Percentiles rank a stretch among this genome's conserved stretches.
phyloP scores from a whole-genome alignment of 2,797 vertebrate genomes.

The Microctenopoma lineatum region DNA sequence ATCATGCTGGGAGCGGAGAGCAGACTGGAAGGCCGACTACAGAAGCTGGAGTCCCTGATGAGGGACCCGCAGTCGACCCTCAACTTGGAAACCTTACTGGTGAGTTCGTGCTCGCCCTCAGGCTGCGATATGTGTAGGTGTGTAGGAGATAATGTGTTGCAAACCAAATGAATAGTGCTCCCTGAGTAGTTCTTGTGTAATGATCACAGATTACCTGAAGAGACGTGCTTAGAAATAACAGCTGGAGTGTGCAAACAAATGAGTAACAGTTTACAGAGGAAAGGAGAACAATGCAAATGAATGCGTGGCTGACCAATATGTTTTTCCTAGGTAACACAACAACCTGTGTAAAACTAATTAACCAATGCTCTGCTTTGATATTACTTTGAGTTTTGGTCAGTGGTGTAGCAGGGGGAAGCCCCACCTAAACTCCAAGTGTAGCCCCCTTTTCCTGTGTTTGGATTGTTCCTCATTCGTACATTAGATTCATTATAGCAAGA shows the following conservation, averaged over 20 bases:
- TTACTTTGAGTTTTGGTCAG: conserved; percentile 17
- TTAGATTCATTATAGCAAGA: too few species aligned
- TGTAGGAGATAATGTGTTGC: not conserved
- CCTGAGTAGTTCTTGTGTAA: conserved; percentile 2
- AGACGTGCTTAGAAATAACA: not conserved
- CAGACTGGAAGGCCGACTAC: conserved; percentile 77
- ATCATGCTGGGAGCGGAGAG: conserved; percentile 81
- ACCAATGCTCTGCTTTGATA: not conserved
- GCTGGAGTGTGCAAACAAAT: not conserved
- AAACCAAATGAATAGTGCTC: not conserved
- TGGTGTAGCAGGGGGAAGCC: conserved; percentile 21
- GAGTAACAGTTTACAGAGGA: not conserved
- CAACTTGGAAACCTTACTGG: conserved; percentile 84
- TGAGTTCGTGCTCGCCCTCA: conserved; percentile 64
- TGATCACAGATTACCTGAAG: not conserved
- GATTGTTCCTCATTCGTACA: too few species aligned
- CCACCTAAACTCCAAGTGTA: conserved; percentile 25
- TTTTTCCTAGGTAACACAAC: not conserved
- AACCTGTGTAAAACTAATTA: not conserved
- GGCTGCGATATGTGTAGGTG: not conserved
- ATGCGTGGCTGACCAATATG: not conserved
- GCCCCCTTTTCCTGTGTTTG: conserved; percentile 12
- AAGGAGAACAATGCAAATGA: not conserved
- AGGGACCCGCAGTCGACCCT: conserved; percentile 76
- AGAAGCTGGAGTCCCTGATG: conserved; percentile 79